Base-by-base conservation (phyloP, 1,140 invertebrate genomes). In the Subanguina moxae region DNA sequence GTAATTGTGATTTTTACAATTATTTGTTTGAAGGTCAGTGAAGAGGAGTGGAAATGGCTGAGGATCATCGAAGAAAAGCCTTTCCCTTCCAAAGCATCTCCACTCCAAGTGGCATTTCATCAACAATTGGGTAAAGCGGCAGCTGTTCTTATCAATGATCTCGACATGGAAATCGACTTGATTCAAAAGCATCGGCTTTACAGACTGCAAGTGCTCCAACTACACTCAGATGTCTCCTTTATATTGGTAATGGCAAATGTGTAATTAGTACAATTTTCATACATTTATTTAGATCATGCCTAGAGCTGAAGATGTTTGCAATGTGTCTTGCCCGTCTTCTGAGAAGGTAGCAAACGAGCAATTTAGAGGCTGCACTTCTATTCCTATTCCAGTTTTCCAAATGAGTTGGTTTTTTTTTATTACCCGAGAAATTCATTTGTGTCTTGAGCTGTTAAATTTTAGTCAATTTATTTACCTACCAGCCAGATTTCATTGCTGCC, bases 381-480 rank as follows among this genome's bases (percentile, higher is more conserved):
- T 75, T 28, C 74, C 73, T 25, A 62, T 76, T 30, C 52, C 71
- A 21, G 65, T 75, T 28, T 75, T 75, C 62, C 76, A 75, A 75
- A 76, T 75, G 71, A 74, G 74, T 75, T 38, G 62, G 65, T 63
- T 30, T 52, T 8, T 52, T n/a, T n/a, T n/a, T n/a, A n/a, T n/a
- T n/a, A n/a, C n/a, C n/a, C n/a, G n/a, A n/a, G n/a, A n/a, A n/a
- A n/a, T n/a, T n/a, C n/a, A n/a, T n/a, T n/a, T n/a, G n/a, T n/a
- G n/a, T n/a, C n/a, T 1, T 17, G 48, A 19, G 3, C 13, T n/a
- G 27, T 8, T 1, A 7, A 25, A 61, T 72, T 65, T 17, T 43
- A 73, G 71, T 73, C 17, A 73, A 69, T 52, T 38, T 73, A 7
- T 64, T 62, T 21, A 48, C 72, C 3, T 74, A 74, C 56, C 72